These are phyloP conservation scores for Diarsia rubi DNA, from an alignment of 2,888 invertebrate species.

Conservation along the genomic window DNA sequence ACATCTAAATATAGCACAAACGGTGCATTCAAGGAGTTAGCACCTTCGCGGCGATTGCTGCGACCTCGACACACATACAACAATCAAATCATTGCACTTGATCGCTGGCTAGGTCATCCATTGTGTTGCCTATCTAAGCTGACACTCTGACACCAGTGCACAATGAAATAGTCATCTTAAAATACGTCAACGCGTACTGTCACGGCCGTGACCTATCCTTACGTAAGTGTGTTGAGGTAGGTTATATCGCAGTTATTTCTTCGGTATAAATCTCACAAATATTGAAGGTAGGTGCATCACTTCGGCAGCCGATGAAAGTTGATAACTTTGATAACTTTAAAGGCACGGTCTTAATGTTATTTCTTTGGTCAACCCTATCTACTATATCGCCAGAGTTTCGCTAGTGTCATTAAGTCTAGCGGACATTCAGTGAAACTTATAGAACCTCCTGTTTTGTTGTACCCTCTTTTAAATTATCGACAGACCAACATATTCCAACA, in stretches of 20 bases:
- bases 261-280: neutral
- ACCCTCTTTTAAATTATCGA: neutral
- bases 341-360: neutral
- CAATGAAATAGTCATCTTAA: constrained; percentile 11
- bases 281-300: neutral
- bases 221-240: constrained; percentile 37
- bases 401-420: neutral
- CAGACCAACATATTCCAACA: constrained; percentile 23
- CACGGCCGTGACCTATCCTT: neutral
- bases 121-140: constrained; percentile 24
- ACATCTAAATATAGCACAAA: constrained; percentile 19
- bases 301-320: neutral
- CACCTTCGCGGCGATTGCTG: constrained; percentile 24
- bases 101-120: constrained; percentile 39
- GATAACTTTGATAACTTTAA: neutral
- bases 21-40: constrained; percentile 9
- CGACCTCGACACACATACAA: constrained; percentile 46
- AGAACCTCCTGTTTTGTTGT: neutral
- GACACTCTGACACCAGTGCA: constrained; percentile 15
- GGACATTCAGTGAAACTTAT: neutral
- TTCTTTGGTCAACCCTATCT: neutral
- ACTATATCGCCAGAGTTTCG: neutral
- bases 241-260: neutral
- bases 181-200: neutral
- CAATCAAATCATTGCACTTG: constrained; percentile 50